These are phyloP conservation scores for Cantharis nigra DNA, from an alignment of 2,888 invertebrate species.

Conservation along the genomic window DNA sequence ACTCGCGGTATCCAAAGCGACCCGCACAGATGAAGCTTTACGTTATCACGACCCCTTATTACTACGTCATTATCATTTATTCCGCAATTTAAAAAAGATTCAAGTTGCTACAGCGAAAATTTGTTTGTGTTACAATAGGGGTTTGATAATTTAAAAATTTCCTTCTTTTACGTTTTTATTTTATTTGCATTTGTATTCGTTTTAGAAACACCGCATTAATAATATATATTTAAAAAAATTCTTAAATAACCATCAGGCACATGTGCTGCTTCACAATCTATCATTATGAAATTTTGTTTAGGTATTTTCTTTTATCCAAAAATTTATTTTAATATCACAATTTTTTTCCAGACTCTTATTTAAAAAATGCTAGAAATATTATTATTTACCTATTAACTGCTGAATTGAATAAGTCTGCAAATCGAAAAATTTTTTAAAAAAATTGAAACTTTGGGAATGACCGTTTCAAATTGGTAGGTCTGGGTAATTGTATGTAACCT, in stretches of 20 bases:
- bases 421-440: too few species aligned
- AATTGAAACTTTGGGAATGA: too few species aligned
- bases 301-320: neutral
- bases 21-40: conserved; percentile 32
- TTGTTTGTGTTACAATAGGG: conserved; percentile 25
- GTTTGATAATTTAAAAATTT: conserved; percentile 26
- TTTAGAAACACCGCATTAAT: neutral
- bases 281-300: neutral
- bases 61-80: conserved; percentile 39
- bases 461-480: too few species aligned
- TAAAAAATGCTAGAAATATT: neutral
- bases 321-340: neutral
- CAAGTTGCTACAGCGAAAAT: conserved; percentile 24
- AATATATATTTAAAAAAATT: neutral
- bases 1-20: conserved; percentile 6
- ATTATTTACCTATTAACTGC: neutral
- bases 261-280: neutral
- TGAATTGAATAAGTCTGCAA: neutral
- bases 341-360: neutral
- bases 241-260: neutral
- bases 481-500: too few species aligned
- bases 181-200: conserved; percentile 7
- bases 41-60: conserved; percentile 35
- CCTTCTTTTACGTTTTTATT: neutral
- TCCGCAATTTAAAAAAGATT: conserved; percentile 38